Evolutionary conservation across 2,797 vertebrate genomes (phyloP).

Genomic region (Acipenser oxyrinchus): DNA sequence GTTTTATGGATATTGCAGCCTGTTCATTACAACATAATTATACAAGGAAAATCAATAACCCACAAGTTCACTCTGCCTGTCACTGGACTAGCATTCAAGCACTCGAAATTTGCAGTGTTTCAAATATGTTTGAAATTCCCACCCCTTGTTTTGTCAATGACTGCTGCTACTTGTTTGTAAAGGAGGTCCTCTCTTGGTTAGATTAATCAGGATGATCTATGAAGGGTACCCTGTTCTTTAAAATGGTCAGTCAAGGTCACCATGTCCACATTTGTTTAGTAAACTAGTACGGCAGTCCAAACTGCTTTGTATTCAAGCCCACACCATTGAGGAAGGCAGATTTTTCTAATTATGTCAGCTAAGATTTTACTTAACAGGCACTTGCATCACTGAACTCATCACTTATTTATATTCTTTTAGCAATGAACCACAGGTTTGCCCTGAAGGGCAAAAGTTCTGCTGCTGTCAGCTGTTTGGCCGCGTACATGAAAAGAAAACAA

Average conservation of each 20-base stretch:
- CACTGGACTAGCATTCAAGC: too few relatives aligned
- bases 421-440: conserved; percentile 24
- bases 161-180: too few relatives aligned
- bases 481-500: background rate
- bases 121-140: too few relatives aligned
- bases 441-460: background rate
- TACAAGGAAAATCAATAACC: too few relatives aligned
- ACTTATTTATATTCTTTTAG: conserved; percentile 40
- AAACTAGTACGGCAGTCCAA: background rate
- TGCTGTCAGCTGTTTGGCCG: background rate
- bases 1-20: too few relatives aligned
- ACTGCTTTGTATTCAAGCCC: background rate
- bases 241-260: background rate
- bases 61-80: too few relatives aligned
- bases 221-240: background rate
- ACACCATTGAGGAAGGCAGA: background rate
- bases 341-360: conserved; percentile 42
- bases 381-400: conserved; percentile 35
- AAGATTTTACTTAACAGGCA: conserved; percentile 34
- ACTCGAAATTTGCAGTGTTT: too few relatives aligned
- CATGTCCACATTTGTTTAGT: background rate
- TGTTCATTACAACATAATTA: too few relatives aligned
- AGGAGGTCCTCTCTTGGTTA: too few relatives aligned
- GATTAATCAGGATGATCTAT: background rate
- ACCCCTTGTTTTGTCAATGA: too few relatives aligned